These are phyloP conservation scores for Haliclona indistincta DNA, from an alignment of 37 sponge, comb jelly and placozoan genomes.

Conservation along the genomic window DNA sequence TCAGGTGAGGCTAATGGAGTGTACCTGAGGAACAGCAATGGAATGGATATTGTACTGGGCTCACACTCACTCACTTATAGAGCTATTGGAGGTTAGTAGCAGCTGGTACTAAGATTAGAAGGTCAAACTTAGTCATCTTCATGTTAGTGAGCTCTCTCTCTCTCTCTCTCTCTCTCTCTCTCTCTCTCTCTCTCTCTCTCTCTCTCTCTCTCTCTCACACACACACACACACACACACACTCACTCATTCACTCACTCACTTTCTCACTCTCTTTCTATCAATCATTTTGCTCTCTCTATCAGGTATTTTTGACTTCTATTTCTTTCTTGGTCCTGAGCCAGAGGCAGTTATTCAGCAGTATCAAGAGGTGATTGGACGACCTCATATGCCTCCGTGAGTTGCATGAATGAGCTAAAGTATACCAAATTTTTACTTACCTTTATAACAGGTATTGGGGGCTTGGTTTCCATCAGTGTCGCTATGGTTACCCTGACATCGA, in stretches of 20 bases:
- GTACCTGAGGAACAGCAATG: constrained; percentile 91
- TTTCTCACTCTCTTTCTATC: no score
- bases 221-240: constrained; percentile 27
- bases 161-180: constrained; percentile 37
- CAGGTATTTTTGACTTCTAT: constrained; percentile 73
- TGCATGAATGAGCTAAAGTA: not conserved
- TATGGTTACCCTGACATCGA: constrained; percentile 52
- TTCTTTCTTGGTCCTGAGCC: constrained; percentile 73
- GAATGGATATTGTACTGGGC: constrained; percentile 70
- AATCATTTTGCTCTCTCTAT: no score
- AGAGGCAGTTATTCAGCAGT: constrained; percentile 56
- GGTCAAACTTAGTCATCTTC: no score
- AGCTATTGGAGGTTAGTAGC: constrained; percentile 56
- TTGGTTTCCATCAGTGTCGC: constrained; percentile 77
- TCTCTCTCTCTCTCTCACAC: constrained; percentile 32
- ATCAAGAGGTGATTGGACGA: constrained; percentile 67
- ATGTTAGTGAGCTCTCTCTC: no score
- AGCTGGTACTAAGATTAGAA: no score
- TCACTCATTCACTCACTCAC: no score
- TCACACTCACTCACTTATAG: constrained; percentile 37
- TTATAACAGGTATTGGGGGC: constrained; percentile 58
- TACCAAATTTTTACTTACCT: not conserved
- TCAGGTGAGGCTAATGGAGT: constrained; percentile 75
- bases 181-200: constrained; percentile 37
- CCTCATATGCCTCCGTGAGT: constrained; percentile 58